Conservation (phyloP, 1,140 invertebrate species). For the Parapsyche elsis region DNA sequence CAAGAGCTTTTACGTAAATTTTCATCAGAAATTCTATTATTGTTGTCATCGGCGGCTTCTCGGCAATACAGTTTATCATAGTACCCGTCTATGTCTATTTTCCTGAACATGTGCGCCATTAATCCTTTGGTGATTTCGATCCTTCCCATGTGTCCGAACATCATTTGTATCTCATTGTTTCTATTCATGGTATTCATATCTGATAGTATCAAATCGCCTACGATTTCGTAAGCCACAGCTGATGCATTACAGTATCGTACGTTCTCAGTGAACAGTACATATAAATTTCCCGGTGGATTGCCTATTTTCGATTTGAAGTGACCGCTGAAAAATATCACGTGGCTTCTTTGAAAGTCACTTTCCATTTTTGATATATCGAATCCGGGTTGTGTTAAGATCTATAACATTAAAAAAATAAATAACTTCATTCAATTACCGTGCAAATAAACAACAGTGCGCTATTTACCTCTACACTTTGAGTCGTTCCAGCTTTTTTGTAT, state of each 20-base stretch:
- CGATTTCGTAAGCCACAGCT: neutral
- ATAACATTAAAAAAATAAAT: neutral
- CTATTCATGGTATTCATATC: neutral
- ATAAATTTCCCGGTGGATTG: slow-evolving; percentile 3
- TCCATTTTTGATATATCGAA: neutral
- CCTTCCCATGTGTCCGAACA: neutral
- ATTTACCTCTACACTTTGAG: neutral
- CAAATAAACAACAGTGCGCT: too few species aligned
- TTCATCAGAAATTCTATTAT: neutral
- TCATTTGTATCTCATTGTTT: neutral
- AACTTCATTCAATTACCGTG: too few species aligned
- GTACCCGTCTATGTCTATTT: neutral
- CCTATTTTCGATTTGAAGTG: neutral
- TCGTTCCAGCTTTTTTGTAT: neutral
- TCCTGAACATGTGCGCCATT: neutral
- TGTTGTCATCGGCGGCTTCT: neutral
- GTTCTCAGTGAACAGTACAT: neutral
- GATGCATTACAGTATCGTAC: neutral
- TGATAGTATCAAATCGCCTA: neutral
- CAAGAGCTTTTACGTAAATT: neutral
- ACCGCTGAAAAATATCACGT: neutral
- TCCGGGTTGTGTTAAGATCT: neutral
- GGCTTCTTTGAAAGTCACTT: neutral
- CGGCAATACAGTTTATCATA: neutral
- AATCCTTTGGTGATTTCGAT: neutral